phyloP scores from a whole-genome alignment of 1,140 invertebrate species.

The Pteromalus puparum region DNA sequence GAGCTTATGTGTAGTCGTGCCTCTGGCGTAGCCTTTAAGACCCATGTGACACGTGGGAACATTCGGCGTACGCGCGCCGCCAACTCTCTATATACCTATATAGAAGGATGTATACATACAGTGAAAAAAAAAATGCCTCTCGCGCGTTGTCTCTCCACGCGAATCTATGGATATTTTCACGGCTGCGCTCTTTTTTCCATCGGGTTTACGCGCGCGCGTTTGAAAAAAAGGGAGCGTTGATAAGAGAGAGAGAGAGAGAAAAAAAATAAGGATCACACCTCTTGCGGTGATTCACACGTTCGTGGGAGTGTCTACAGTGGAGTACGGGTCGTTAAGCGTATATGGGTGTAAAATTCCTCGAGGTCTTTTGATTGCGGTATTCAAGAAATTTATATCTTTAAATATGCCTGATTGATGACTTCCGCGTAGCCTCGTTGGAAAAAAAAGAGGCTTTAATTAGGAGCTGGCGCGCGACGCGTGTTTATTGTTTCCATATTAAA shows the following conservation, averaged over 20 bases:
- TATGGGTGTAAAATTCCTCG: conserved; percentile 36
- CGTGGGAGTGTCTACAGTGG: conserved; percentile 21
- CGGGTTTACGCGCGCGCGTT: not conserved
- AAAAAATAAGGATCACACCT: conserved; percentile 38
- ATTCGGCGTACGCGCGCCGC: conserved; percentile 30
- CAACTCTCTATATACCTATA: not conserved
- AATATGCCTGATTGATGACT: conserved; percentile 43
- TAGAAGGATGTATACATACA: not conserved
- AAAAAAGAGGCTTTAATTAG: conserved; percentile 17
- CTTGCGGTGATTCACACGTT: conserved; percentile 29
- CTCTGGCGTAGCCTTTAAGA: conserved; percentile 59
- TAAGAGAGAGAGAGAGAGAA: conserved; percentile 3
- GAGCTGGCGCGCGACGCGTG: not conserved
- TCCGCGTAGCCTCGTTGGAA: conserved; percentile 17
- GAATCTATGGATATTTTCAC: not conserved
- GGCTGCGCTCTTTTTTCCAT: conserved; percentile 7
- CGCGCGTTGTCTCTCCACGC: conserved; percentile 26
- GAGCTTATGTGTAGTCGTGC: conserved; percentile 60
- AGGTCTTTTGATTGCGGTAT: conserved; percentile 37
- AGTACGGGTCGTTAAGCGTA: conserved; percentile 12
- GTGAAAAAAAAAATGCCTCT: conserved; percentile 7
- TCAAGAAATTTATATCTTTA: conserved; percentile 47
- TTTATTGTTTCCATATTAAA: conserved; percentile 3
- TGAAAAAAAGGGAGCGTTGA: conserved; percentile 8
- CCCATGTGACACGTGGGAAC: conserved; percentile 63